A percentile compares a stretch with the other conserved stretches of the same genome.
These are phyloP conservation scores for Oenanthe oenanthe DNA, from an alignment of 2,113 vertebrate genomes.

Conservation along the genomic window DNA sequence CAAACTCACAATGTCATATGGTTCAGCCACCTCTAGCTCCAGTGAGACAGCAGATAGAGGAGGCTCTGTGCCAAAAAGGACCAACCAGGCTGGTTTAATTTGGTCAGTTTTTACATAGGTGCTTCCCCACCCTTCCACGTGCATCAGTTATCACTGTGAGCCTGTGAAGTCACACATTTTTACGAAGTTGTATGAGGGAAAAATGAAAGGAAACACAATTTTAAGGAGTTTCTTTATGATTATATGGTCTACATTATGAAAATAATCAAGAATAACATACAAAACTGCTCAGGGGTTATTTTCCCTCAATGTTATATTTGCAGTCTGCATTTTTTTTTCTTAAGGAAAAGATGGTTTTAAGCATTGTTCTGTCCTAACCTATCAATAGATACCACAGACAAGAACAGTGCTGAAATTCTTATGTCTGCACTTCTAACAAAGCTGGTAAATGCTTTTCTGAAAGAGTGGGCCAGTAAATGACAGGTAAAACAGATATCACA, in stretches of 20 bases:
- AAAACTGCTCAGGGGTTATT: neutral
- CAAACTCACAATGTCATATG: fast-evolving
- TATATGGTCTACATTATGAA: neutral
- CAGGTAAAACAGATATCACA: neutral
- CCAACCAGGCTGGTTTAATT: neutral
- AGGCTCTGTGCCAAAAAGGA: neutral
- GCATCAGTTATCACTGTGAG: neutral
- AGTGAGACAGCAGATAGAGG: neutral
- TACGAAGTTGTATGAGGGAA: neutral
- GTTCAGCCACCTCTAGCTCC: neutral
- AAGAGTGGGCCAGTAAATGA: neutral
- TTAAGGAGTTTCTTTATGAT: neutral
- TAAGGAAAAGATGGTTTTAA: neutral
- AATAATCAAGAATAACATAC: neutral
- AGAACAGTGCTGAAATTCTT: neutral
- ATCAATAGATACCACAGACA: neutral
- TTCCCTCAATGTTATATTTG: neutral
- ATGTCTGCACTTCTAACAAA: neutral
- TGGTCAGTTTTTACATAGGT: neutral
- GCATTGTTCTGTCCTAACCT: neutral
- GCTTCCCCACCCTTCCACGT: neutral
- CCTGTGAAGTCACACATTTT: neutral
- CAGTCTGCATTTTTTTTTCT: neutral
- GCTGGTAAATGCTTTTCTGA: neutral
- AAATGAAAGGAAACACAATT: neutral